phyloP scores from a whole-genome alignment of 2,113 vertebrate genomes.

The Periophthalmus modestus region DNA sequence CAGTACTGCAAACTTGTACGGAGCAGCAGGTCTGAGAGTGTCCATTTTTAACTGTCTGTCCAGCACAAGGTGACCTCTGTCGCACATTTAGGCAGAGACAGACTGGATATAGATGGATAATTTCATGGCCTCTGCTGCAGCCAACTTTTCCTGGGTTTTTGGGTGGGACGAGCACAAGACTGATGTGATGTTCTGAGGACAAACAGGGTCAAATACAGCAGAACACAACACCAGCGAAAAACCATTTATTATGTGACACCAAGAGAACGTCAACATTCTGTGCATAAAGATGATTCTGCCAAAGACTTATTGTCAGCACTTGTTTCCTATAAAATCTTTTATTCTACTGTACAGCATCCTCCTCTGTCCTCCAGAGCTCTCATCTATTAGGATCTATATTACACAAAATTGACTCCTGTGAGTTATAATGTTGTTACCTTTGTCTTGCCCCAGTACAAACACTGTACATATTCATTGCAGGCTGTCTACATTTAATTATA shows the following conservation, averaged over 20 bases:
- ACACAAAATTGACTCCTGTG: too few relatives aligned
- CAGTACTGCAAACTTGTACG: constrained; percentile 2
- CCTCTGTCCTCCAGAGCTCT: too few relatives aligned
- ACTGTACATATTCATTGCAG: too few relatives aligned
- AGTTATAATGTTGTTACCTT: too few relatives aligned
- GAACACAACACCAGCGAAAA: constrained; percentile 10
- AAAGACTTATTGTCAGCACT: neutral
- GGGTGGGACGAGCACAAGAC: constrained; percentile 10
- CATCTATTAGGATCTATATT: too few relatives aligned
- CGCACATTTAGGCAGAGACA: constrained; percentile 31
- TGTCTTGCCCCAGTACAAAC: too few relatives aligned
- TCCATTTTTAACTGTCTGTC: constrained; percentile 42
- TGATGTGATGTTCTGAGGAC: constrained; percentile 7
- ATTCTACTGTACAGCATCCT: too few relatives aligned
- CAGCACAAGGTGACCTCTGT: constrained; percentile 55
- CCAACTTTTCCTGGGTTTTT: constrained; percentile 9
- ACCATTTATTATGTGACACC: constrained; percentile 7
- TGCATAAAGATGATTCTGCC: neutral
- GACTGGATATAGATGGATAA: constrained; percentile 47
- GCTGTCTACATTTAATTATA: too few relatives aligned
- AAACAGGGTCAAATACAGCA: constrained; percentile 10
- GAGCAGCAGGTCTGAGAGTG: constrained; percentile 22
- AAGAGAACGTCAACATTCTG: constrained; percentile 1
- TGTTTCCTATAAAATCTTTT: too few relatives aligned
- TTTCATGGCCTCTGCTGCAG: constrained; percentile 46